A percentile compares a stretch with the other conserved stretches of the same genome.
phyloP scores from a whole-genome alignment of 1,140 invertebrate genomes.

The Trichonephila clavata region DNA sequence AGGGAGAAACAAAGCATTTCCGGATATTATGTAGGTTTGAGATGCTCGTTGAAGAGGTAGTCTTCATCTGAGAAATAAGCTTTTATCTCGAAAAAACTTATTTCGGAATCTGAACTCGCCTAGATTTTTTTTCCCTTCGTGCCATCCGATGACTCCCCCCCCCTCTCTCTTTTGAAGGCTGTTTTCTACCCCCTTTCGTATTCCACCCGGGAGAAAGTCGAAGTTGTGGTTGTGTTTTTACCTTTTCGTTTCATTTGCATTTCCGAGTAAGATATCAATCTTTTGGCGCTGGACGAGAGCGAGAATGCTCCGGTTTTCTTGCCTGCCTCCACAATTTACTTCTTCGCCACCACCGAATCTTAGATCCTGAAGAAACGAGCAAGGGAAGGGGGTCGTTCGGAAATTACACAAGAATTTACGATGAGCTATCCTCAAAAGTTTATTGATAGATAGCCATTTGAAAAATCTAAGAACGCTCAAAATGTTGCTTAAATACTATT shows the following conservation, averaged over 20 bases:
- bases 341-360: background rate
- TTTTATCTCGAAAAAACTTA: slow-evolving; percentile 59
- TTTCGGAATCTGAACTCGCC: slow-evolving; percentile 51
- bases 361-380: background rate
- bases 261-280: slow-evolving; percentile 75
- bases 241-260: slow-evolving; percentile 73
- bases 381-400: background rate
- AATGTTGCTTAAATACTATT: too few species aligned
- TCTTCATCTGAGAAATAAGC: background rate
- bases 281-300: slow-evolving; percentile 54
- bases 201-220: background rate
- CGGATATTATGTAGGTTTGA: background rate
- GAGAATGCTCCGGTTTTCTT: background rate
- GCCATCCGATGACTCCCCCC: background rate
- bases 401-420: background rate
- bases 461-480: too few species aligned
- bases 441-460: too few species aligned
- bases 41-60: background rate
- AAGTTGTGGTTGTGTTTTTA: slow-evolving; percentile 64
- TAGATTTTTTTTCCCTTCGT: background rate
- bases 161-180: background rate
- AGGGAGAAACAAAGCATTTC: slow-evolving; percentile 1
- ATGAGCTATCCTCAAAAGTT: too few species aligned
- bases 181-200: background rate
- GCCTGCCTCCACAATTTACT: slow-evolving; percentile 36